These are phyloP conservation scores for Agriopis aurantiaria DNA, from an alignment of 2,888 invertebrate genomes.

Conservation along the genomic window DNA sequence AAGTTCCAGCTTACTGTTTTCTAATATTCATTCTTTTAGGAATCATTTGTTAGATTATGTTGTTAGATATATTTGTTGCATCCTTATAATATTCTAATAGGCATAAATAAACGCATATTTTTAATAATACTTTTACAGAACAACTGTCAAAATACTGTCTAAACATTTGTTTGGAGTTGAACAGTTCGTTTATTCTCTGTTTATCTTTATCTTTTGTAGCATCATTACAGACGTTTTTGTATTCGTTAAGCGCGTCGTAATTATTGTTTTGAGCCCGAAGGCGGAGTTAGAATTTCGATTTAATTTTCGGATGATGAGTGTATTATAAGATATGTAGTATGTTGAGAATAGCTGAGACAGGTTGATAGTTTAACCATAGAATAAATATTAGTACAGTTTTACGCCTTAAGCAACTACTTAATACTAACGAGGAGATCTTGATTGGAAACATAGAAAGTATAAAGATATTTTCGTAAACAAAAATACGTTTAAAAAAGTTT, in stretches of 20 bases:
- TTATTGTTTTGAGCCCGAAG: slow-evolving; percentile 45
- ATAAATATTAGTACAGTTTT: slow-evolving; percentile 1
- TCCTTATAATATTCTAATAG: too few species aligned
- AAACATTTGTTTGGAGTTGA: too few species aligned
- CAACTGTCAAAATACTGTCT: too few species aligned
- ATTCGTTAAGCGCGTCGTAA: slow-evolving; percentile 39
- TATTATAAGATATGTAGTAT: slow-evolving; percentile 30
- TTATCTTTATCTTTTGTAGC: slow-evolving; percentile 19
- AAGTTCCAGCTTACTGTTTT: too few species aligned
- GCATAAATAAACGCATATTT: too few species aligned
- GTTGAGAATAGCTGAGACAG: slow-evolving; percentile 29
- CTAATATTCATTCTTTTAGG: too few species aligned
- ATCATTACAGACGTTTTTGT: slow-evolving; percentile 38
- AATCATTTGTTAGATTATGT: too few species aligned
- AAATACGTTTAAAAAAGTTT: too few species aligned
- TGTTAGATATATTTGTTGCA: too few species aligned
- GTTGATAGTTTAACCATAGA: slow-evolving; percentile 32
- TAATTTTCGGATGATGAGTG: slow-evolving; percentile 42
- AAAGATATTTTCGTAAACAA: not conserved
- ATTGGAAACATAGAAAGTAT: not conserved
- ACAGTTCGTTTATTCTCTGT: slow-evolving; percentile 7
- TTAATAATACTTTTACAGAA: too few species aligned
- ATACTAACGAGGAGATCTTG: slow-evolving; percentile 5
- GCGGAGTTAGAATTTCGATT: slow-evolving; percentile 41
- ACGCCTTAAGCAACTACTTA: slow-evolving; percentile 26